Evolutionary conservation across 30 jellyfish, hydroid and myxozoan genomes (phyloP).

Genomic region (Cassiopea andromeda): DNA sequence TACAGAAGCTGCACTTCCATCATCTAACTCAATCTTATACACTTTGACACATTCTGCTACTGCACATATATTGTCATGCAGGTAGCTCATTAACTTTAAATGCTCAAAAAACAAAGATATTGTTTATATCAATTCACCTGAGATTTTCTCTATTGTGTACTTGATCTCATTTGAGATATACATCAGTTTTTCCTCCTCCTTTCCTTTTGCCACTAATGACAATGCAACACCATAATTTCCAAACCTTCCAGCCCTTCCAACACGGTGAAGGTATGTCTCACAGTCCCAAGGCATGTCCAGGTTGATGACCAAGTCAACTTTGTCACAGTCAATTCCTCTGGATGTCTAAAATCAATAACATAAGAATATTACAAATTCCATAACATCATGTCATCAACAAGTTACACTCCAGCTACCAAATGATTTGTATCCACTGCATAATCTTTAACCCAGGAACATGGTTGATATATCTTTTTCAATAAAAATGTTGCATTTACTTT

Average conservation of each 20-base stretch:
- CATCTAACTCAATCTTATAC: too few relatives aligned
- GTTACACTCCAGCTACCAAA: too few relatives aligned
- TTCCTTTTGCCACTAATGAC: slow-evolving; percentile 75
- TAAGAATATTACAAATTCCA: background rate
- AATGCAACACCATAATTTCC: slow-evolving; percentile 93
- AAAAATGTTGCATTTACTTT: too few relatives aligned
- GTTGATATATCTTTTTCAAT: too few relatives aligned
- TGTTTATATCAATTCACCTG: slow-evolving; percentile 56
- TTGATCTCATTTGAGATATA: slow-evolving; percentile 55
- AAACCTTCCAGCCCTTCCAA: slow-evolving; percentile 98
- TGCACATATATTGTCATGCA: background rate
- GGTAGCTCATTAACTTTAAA: background rate
- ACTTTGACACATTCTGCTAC: too few relatives aligned
- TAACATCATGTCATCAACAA: too few relatives aligned
- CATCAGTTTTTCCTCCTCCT: slow-evolving; percentile 52
- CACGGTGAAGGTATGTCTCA: slow-evolving; percentile 97
- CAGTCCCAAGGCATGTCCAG: slow-evolving; percentile 98
- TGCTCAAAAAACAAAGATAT: background rate
- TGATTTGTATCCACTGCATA: too few relatives aligned
- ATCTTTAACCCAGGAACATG: too few relatives aligned
- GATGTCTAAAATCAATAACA: slow-evolving; percentile 66
- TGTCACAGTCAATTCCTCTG: slow-evolving; percentile 96
- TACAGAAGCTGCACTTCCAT: too few relatives aligned
- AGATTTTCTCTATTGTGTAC: slow-evolving; percentile 28
- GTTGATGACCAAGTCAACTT: slow-evolving; percentile 90